Base-by-base conservation (phyloP, 2,888 invertebrate genomes). In the Drosophila testacea region DNA sequence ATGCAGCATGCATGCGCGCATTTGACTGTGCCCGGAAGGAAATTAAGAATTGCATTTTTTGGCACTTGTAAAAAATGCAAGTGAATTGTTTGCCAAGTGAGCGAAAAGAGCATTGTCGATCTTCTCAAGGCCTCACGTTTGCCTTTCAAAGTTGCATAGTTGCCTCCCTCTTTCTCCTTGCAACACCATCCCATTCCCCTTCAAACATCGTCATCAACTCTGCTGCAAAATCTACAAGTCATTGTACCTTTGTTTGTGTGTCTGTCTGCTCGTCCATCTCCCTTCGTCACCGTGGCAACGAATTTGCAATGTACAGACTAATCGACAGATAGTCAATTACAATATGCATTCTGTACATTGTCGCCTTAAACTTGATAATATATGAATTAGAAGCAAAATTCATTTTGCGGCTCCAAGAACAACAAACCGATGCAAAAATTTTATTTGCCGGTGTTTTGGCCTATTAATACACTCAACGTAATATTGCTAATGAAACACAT, bases 211-310 rank as follows among this genome's bases (percentile, higher is more conserved):
- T 44, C 51, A 41, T 38, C 63, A 54, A 52, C 69, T 44, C 44
- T 71, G 11, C 13, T 60, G 64, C 64, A 77, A 85, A 85, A 82
- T 89, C 80, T 89, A 85, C 85, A 85, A 85, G 85, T 85, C 85
- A 85, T 85, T 87, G 79, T 77, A 73, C 66, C 59, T 68, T 73
- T 78, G 81, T 77, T 87, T 77, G 61, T 66, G 57, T 66, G 59
- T 57, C 63, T 39, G 67, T 56, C 59, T 10, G 51, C 22, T 2
- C 16, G 56, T 61, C 34, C 13, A 51, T 59, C 56, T 30, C 27
- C 51, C 65, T 48, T 10, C 44, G 44, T 39, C 28, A 57, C 60
- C 22, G 52, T 63, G 62, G 65, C 50, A 69, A 80, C 73, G 22
- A 48, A 56, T 57, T 47, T 22, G 39, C 50, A 51, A 28, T 39